A percentile compares a stretch with the other conserved stretches of the same genome.
Evolutionary conservation across 2,113 vertebrate genomes (phyloP).

Genomic region (Sciurus niger): DNA sequence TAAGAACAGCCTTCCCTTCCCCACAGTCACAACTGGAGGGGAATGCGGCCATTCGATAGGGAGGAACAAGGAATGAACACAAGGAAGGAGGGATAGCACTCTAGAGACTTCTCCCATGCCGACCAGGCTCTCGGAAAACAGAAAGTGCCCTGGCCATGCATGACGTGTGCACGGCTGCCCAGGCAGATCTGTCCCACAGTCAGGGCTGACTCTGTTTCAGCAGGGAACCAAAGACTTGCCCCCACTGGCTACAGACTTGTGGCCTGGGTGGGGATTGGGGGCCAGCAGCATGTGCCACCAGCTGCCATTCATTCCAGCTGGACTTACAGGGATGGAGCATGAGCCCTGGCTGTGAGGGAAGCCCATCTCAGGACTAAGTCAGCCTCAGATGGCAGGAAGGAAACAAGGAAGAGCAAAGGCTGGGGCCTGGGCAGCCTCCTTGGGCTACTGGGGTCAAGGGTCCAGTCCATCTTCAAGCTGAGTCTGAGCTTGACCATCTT

Average conservation of each 20-base stretch:
- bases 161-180: too few species aligned
- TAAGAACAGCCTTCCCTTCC: too few species aligned
- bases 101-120: background rate
- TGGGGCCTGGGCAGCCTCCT: accelerated
- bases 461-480: background rate
- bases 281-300: background rate
- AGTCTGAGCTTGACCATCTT: background rate
- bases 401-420: accelerated
- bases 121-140: too few species aligned
- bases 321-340: too few species aligned
- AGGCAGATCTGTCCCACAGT: background rate
- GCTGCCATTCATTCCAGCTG: background rate
- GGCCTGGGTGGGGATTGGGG: too few species aligned
- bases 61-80: background rate
- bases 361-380: background rate
- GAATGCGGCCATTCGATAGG: too few species aligned
- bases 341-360: too few species aligned
- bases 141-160: too few species aligned
- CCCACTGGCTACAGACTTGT: too few species aligned
- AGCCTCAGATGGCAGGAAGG: background rate
- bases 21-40: background rate
- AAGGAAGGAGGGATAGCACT: background rate
- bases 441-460: accelerated
- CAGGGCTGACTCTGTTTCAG: background rate
- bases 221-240: background rate